A percentile compares a stretch with the other conserved stretches of the same genome.
phyloP scores from a whole-genome alignment of 2,113 vertebrate genomes.

The Tricholaema leucomelas region DNA sequence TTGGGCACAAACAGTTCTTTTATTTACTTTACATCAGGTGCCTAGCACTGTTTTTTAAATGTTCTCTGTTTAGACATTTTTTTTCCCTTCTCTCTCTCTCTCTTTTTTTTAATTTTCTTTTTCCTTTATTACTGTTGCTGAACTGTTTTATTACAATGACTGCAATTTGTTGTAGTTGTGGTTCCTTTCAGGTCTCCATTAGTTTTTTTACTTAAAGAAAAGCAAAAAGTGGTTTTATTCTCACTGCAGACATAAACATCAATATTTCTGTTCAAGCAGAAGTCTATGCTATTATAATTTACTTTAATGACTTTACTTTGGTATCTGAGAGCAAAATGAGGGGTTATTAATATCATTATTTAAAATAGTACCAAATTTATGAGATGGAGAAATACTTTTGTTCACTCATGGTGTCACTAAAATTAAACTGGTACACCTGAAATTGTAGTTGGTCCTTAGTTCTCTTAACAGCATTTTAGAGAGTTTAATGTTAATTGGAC shows the following conservation, averaged over 20 bases:
- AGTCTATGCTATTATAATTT: neutral
- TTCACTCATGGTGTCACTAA: neutral
- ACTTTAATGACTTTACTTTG: neutral
- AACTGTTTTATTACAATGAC: neutral
- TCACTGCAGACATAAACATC: neutral
- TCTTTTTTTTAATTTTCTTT: neutral
- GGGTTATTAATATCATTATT: neutral
- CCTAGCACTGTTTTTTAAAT: neutral
- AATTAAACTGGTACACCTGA: neutral
- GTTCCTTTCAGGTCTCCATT: neutral
- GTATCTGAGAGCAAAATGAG: neutral
- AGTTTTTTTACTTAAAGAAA: neutral
- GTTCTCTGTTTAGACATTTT: neutral
- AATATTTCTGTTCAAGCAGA: neutral
- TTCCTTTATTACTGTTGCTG: neutral
- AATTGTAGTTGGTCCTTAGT: neutral
- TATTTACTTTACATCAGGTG: slow-evolving; percentile 31
- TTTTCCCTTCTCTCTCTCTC: too few species aligned
- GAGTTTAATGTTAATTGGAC: neutral
- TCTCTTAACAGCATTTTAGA: neutral
- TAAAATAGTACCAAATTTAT: neutral
- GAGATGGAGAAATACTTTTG: neutral
- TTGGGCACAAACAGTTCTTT: slow-evolving; percentile 39
- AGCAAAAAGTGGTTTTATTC: neutral
- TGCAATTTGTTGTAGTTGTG: neutral